phyloP scores from a whole-genome alignment of 2,888 invertebrate species.

The Salticus scenicus region DNA sequence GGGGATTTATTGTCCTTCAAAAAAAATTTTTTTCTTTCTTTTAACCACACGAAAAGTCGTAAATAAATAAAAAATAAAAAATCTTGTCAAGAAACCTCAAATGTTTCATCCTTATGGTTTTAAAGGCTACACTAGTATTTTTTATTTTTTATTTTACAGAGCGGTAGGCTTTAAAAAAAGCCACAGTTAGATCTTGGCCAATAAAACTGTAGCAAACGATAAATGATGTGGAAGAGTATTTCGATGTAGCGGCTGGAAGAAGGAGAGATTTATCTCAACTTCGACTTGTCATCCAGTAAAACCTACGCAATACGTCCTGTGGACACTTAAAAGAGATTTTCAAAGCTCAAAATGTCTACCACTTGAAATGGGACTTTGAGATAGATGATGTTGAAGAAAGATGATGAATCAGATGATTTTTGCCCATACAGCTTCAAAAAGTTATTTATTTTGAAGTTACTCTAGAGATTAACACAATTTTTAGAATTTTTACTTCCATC shows the following conservation, averaged over 20 bases:
- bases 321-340: conserved; percentile 67
- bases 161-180: conserved; percentile 65
- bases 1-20: conserved; percentile 50
- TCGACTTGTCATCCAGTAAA: conserved; percentile 65
- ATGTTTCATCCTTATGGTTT: conserved; percentile 66
- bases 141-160: conserved; percentile 41
- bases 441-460: conserved; percentile 4
- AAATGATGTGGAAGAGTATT: conserved; percentile 69
- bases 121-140: conserved; percentile 63
- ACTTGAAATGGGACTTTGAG: conserved; percentile 40
- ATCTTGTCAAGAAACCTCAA: conserved; percentile 65
- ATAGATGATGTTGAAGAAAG: conserved; percentile 38
- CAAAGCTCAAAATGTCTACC: conserved; percentile 64
- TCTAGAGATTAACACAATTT: neutral
- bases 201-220: conserved; percentile 69
- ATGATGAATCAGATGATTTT: conserved; percentile 14
- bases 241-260: conserved; percentile 57
- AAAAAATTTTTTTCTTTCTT: conserved; percentile 37
- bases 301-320: conserved; percentile 60
- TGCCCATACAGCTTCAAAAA: conserved; percentile 5
- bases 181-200: conserved; percentile 60
- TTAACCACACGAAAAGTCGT: neutral
- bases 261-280: conserved; percentile 69
- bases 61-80: conserved; percentile 25
- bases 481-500: neutral